Percentiles rank a stretch among this genome's conserved stretches.
These are phyloP conservation scores for Python bivittatus DNA, from an alignment of 2,113 vertebrate species.

Conservation along the genomic window DNA sequence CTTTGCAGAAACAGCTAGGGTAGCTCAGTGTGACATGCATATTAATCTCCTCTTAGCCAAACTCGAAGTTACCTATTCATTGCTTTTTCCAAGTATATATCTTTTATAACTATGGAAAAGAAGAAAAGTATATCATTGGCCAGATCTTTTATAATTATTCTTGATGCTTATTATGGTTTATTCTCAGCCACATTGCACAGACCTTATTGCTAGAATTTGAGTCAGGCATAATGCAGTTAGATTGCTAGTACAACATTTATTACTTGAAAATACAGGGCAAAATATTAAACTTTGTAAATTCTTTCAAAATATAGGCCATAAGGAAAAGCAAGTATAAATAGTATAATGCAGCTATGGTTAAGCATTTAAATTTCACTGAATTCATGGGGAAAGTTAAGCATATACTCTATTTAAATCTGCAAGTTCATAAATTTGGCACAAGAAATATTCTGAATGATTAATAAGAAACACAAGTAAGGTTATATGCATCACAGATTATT, in stretches of 20 bases:
- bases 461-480: background rate
- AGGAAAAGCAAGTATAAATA: slow-evolving; percentile 4
- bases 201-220: background rate
- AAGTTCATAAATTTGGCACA: background rate
- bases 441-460: background rate
- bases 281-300: slow-evolving; percentile 17
- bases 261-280: background rate
- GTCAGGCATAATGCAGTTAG: background rate
- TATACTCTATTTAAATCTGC: background rate
- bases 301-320: slow-evolving; percentile 1
- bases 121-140: slow-evolving; percentile 4
- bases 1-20: slow-evolving; percentile 4
- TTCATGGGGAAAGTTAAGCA: background rate
- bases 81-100: slow-evolving; percentile 33
- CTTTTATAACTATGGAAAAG: background rate
- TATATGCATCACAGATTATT: background rate
- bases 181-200: background rate
- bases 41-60: slow-evolving; percentile 32
- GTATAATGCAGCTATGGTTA: background rate
- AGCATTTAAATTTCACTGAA: background rate
- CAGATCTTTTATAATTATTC: background rate
- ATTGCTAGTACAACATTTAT: background rate
- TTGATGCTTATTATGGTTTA: background rate
- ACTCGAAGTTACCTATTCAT: background rate
- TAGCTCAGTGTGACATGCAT: slow-evolving; percentile 6